Base-by-base conservation (phyloP, 2,888 invertebrate species). In the Netelia fuscicornis region DNA sequence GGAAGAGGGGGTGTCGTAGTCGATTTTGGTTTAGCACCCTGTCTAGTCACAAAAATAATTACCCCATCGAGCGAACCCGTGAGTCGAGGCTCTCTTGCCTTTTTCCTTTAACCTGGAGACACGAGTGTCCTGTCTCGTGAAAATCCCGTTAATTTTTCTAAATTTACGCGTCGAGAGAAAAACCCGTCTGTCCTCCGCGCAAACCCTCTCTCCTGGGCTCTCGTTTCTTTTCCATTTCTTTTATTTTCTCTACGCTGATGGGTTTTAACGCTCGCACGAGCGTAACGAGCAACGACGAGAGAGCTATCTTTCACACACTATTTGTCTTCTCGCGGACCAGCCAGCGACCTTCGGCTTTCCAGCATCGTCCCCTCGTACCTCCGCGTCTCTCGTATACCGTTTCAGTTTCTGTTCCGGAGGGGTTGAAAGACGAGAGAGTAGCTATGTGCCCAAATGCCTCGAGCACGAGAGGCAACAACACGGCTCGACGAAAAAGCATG, bases 301-400 rank as follows among this genome's bases (percentile, higher is more conserved):
- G 58, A 42, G 37, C 70, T 87, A 88, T 87, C 87, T 87, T 67
- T 74, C 81, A 83, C 89, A 84, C 75, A 88, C 91, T 91, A 92
- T 93, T 92, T 92, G 91, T 93, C 92, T 93, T 89, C 84, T 81
- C 82, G 87, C 77, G 81, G 84, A 78, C 83, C 67, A 78, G 74
- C 79, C 48, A 58, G 20, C 58, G 20, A 20, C 20, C 58, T 17
- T 20, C 20, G 17, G 80, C 67, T 71, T 71, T 70, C 9, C 17
- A 20, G 17, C 58, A 17, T 58, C 20, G 20, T 20, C 58, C n/a
- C 20, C 20, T 20, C 20, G 20, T 20, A 20, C 20, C 58, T 20
- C 20, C 58, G 48, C 48, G 48, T 48, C 13, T 48, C 13, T 13
- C 48, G 20, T 20, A 48, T n/a, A 70, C 48, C 42, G 17, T 56